Percentiles rank a stretch among this genome's conserved stretches.
These are phyloP conservation scores for Popillia japonica DNA, from an alignment of 1,140 invertebrate species.

Conservation along the genomic window DNA sequence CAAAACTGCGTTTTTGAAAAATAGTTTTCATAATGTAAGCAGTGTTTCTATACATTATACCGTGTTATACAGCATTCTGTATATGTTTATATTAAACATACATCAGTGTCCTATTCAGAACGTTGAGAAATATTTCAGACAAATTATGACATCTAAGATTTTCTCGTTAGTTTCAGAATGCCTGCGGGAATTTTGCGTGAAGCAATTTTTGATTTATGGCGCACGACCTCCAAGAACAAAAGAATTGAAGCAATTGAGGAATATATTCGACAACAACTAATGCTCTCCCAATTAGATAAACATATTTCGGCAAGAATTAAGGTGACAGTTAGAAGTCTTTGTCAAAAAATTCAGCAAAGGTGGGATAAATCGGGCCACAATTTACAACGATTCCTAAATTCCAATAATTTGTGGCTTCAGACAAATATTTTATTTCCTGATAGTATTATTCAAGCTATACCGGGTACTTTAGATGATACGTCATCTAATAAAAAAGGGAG, in stretches of 20 bases:
- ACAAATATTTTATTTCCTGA: neutral
- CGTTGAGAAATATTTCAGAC: slow-evolving; percentile 9
- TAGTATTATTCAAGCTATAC: neutral
- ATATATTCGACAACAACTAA: slow-evolving; percentile 11
- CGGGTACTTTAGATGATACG: neutral
- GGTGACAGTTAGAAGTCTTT: slow-evolving; percentile 6
- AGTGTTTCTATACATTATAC: slow-evolving; percentile 2
- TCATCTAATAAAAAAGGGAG: neutral
- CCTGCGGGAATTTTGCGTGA: neutral
- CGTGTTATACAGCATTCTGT: neutral
- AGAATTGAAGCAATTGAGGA: neutral
- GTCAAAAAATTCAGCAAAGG: neutral
- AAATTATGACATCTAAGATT: neutral
- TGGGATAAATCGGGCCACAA: slow-evolving; percentile 4
- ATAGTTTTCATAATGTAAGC: slow-evolving; percentile 2
- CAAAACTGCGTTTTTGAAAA: neutral
- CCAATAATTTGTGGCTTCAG: slow-evolving; percentile 1
- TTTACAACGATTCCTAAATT: neutral
- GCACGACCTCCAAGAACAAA: neutral
- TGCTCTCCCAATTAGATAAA: neutral
- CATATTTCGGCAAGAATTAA: neutral
- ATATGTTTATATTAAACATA: slow-evolving; percentile 1
- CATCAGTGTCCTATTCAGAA: neutral
- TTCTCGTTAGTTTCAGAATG: neutral
- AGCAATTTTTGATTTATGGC: slow-evolving; percentile 16